Base-by-base conservation (phyloP, 2,113 vertebrate genomes). In the Lasiurus borealis region DNA sequence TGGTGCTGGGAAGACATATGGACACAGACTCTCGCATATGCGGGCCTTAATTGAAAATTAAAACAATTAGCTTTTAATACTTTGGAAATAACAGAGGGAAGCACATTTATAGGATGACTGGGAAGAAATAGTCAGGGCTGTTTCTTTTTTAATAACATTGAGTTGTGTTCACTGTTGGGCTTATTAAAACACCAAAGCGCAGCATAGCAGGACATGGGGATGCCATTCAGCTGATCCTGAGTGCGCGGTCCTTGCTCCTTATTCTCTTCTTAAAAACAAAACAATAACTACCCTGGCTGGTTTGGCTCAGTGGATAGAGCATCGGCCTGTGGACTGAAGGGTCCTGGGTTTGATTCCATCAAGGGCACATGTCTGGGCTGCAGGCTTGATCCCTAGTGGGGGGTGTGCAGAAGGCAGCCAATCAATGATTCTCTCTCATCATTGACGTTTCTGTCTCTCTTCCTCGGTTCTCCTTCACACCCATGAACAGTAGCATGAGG, bases 21-120 rank as follows among this genome's bases (percentile, higher is more conserved):
- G 84, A 72, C 59, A 48, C 36, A 27, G 54, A 90, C 68, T 64
- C 64, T 94, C 0, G 2, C 27, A 50, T 29, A 57, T 13, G 85
- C 72, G 77, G 86, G 81, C 23, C 90, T 97, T 97, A 97, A 97
- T 69, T 97, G 96, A 97, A 97, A 97, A 97, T 85, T 88, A 94
- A 96, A 95, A 97, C 90, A 93, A 96, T 97, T 97, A 97, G 91
- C 76, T 97, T 95, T 95, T 96, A 95, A 93, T 94, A 95, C 69
- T 91, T 91, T 64, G 36, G 69, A 95, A 96, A 93, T 86, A 95
- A 95, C 86, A 93, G 48, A 89, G 83, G 85, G 94, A 96, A 96
- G 94, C 82, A 89, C 80, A 80, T 91, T 96, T 97, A 96, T 64
- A 93, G 91, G 77, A 36, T 95, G 95, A 46, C 91, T 96, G 94